These are phyloP conservation scores for Pararge aegeria DNA, from an alignment of 1,140 invertebrate species.

Conservation along the genomic window DNA sequence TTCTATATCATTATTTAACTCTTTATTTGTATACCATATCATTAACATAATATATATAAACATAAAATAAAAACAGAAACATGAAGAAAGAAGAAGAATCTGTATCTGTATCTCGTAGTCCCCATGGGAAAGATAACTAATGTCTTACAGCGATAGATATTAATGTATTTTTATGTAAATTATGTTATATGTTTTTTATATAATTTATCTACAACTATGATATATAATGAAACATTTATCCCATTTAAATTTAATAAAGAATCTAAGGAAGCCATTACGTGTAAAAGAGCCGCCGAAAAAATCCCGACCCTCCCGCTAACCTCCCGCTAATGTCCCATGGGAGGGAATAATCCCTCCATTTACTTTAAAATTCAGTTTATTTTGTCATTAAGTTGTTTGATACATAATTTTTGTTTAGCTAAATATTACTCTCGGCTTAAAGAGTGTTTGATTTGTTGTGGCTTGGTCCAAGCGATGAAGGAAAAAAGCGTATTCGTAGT, in stretches of 20 bases:
- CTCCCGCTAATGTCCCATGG: neutral
- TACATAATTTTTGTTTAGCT: conserved; percentile 19
- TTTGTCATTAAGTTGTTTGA: conserved; percentile 19
- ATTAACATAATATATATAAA: too few relatives aligned
- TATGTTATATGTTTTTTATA: too few relatives aligned
- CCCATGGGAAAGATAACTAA: too few relatives aligned
- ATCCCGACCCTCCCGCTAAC: conserved; percentile 4
- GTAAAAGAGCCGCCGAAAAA: conserved; percentile 13
- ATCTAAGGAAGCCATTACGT: conserved; percentile 15
- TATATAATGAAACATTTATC: conserved; percentile 26
- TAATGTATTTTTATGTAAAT: too few relatives aligned
- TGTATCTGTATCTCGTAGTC: too few relatives aligned
- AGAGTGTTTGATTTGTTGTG: conserved; percentile 3
- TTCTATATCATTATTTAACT: too few relatives aligned
- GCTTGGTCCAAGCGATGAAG: neutral
- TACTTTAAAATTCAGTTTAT: conserved; percentile 18
- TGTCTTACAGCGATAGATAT: too few relatives aligned
- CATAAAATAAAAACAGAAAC: too few relatives aligned
- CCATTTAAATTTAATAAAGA: conserved; percentile 27
- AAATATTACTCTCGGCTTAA: conserved; percentile 7
- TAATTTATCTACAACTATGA: too few relatives aligned
- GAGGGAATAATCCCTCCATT: conserved; percentile 9
- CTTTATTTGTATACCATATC: too few relatives aligned
- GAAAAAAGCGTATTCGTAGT: too few relatives aligned
- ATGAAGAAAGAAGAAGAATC: too few relatives aligned